A percentile compares a stretch with the other conserved stretches of the same genome.
These are phyloP conservation scores for Drosophila quasianomalipes DNA, from an alignment of 2,888 invertebrate genomes.

Conservation along the genomic window DNA sequence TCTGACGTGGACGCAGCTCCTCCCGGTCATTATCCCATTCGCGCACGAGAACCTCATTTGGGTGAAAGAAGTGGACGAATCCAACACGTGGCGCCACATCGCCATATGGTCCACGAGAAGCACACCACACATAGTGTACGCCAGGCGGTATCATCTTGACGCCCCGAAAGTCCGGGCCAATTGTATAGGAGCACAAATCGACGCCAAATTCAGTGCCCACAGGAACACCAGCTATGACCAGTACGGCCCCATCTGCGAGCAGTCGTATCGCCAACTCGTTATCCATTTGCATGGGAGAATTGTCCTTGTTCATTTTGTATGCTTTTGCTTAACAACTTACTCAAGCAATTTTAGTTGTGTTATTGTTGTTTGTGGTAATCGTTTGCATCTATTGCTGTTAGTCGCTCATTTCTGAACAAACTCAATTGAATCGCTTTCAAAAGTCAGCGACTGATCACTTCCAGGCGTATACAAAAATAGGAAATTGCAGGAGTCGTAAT, in stretches of 20 bases:
- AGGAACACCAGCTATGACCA: conserved; percentile 95
- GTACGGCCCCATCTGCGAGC: conserved; percentile 92
- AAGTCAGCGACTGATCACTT: background rate
- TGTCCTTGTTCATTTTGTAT: conserved; percentile 70
- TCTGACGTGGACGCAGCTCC: conserved; percentile 87
- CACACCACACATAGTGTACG: conserved; percentile 95
- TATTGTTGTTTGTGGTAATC: background rate
- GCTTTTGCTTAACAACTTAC: background rate
- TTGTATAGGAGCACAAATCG: conserved; percentile 95
- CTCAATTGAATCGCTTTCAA: conserved; percentile 1
- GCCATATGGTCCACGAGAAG: conserved; percentile 86
- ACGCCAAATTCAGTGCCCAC: conserved; percentile 96
- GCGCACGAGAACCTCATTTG: conserved; percentile 93
- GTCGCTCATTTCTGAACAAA: conserved; percentile 13
- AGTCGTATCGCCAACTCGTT: conserved; percentile 91
- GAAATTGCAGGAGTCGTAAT: background rate
- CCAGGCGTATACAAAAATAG: background rate
- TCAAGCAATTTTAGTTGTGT: background rate
- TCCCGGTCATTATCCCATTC: conserved; percentile 94
- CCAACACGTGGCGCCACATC: conserved; percentile 92
- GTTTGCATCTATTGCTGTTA: background rate
- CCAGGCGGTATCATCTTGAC: conserved; percentile 99
- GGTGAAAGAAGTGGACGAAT: conserved; percentile 93
- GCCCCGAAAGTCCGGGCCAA: conserved; percentile 95
- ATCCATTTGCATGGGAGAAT: conserved; percentile 88